Percentiles rank a stretch among this genome's conserved stretches.
Conservation (phyloP, 1,140 invertebrate species). For the Colletes gigas region DNA sequence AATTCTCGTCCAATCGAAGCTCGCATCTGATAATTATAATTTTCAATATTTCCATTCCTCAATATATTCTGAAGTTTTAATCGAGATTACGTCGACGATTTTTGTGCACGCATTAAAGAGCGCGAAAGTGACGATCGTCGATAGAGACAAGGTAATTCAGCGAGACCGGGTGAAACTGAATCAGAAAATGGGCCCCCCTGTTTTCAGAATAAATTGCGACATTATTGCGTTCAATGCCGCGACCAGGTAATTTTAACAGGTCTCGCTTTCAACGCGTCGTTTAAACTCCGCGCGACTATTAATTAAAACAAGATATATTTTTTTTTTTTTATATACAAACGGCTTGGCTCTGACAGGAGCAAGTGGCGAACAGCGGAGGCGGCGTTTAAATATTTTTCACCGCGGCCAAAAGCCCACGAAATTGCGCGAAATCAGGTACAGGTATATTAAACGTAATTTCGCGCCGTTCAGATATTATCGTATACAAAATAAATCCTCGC, state of each 20-base stretch:
- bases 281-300: conserved; percentile 21
- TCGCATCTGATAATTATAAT: no score
- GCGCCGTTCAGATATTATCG: background rate
- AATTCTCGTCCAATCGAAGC: no score
- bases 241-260: conserved; percentile 19
- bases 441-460: conserved; percentile 7
- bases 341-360: background rate
- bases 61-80: no score
- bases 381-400: background rate
- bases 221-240: conserved; percentile 17
- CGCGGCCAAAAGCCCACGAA: background rate
- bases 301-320: conserved; percentile 32
- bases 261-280: conserved; percentile 2
- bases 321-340: background rate
- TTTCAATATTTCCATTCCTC: no score
- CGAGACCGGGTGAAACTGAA: background rate
- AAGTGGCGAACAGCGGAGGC: background rate
- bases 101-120: background rate
- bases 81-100: background rate
- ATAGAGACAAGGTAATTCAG: background rate
- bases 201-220: conserved; percentile 12
- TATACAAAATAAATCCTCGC: background rate
- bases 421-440: background rate
- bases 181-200: background rate
- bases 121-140: background rate